phyloP scores from a whole-genome alignment of 2,888 invertebrate genomes.

The Leptinotarsa haldemani region DNA sequence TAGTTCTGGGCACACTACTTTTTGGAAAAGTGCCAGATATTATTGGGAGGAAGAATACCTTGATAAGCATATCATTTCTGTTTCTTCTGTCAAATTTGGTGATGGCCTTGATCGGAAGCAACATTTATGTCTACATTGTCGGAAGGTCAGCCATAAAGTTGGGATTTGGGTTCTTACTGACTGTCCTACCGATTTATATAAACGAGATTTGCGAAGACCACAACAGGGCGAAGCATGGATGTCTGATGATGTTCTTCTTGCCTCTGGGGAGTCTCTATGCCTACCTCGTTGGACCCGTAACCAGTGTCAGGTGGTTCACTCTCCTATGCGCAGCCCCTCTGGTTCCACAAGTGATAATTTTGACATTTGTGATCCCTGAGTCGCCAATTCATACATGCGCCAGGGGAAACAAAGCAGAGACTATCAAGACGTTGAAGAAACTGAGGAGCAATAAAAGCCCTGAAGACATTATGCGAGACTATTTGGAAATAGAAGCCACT shows the following conservation, averaged over 20 bases:
- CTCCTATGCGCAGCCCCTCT: constrained; percentile 34
- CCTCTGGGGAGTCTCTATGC: constrained; percentile 35
- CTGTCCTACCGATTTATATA: constrained; percentile 82
- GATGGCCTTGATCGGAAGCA: constrained; percentile 34
- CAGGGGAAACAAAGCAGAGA: background rate
- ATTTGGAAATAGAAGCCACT: background rate
- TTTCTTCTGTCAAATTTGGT: constrained; percentile 67
- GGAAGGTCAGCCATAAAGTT: constrained; percentile 55
- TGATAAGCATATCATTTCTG: constrained; percentile 73
- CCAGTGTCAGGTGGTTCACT: constrained; percentile 31
- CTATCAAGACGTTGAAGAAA: constrained; percentile 26
- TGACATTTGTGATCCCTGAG: constrained; percentile 28
- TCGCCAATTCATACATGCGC: constrained; percentile 27
- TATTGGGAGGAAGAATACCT: constrained; percentile 61
- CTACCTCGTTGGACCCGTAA: constrained; percentile 39
- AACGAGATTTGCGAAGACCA: constrained; percentile 70
- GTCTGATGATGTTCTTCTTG: constrained; percentile 60
- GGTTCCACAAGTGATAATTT: constrained; percentile 29
- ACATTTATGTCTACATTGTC: constrained; percentile 60
- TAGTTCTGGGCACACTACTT: constrained; percentile 38
- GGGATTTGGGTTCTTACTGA: background rate
- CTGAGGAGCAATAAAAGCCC: constrained; percentile 21
- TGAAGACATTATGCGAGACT: constrained; percentile 26
- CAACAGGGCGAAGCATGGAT: constrained; percentile 75
- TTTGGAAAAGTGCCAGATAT: constrained; percentile 32